Evolutionary conservation across 2,113 vertebrate genomes (phyloP), one percentile per base, ranked within the genome.

Genomic region (Ciconia stormi): DNA sequence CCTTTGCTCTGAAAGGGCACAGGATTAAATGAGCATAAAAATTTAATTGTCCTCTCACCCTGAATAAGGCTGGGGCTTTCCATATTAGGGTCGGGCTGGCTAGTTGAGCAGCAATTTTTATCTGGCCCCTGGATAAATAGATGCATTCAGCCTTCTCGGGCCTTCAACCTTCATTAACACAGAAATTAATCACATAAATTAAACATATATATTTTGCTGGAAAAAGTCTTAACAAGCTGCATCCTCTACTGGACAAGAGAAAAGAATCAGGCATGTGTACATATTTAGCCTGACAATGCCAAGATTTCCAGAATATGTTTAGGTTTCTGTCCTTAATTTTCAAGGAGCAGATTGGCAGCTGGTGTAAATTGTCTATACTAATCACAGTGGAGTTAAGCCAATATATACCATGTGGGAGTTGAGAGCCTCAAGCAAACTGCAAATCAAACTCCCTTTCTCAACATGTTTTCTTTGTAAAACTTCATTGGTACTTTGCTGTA

Each of bases 141-240:
- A 97, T 94, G 95, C 95, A 96, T 98, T 97, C 97, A 97, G 93
- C 74, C 94, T 97, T 95, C 91, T 91, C 34, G 16, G 90, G 87
- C 87, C 90, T 98, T 97, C 93, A 95, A 21, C 82, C 90, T 97
- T 93, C 96, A 97, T 97, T 97, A 97, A 96, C 92, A 63, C 82
- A 93, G 82, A 94, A 98, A 96, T 96, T 97, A 98, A 97, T 98
- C 95, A 97, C 93, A 76, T 96, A 97, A 97, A 97, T 97, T 86
- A 96, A 97, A 97, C 91, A 95, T 96, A 96, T 96, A 96, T 96
- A 87, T 96, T 90, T 97, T 94, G 76, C 65, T 87, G 87, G 79
- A 90, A 89, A 94, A 89, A 71, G 27, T 82, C 85, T 90, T 96
- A 97, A 97, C 90, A 97, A 95, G 90, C 92, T 94, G 70, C 94